Evolutionary conservation across 2,113 vertebrate genomes (phyloP).

Genomic region (Scomber scombrus): DNA sequence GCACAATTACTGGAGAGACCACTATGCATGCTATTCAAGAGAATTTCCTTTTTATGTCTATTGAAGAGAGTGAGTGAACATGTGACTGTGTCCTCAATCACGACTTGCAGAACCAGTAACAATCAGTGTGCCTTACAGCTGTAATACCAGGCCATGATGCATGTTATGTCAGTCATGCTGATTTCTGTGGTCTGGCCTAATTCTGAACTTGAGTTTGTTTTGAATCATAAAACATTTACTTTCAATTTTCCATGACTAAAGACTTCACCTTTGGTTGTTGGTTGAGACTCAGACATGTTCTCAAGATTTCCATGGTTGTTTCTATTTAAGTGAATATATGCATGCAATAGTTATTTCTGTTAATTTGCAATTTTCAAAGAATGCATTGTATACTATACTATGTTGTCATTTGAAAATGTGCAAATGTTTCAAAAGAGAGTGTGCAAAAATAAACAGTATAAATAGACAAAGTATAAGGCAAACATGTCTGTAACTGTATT

Average conservation of each 20-base stretch:
- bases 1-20: constrained; percentile 25
- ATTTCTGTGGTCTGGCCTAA: not conserved
- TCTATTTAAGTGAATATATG: constrained; percentile 19
- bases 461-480: too few species aligned
- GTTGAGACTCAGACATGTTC: constrained; percentile 29
- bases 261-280: constrained; percentile 18
- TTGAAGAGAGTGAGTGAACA: constrained; percentile 28
- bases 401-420: too few species aligned
- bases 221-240: constrained; percentile 21
- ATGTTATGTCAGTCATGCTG: constrained; percentile 4
- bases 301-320: constrained; percentile 50
- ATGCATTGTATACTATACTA: too few species aligned
- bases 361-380: not conserved
- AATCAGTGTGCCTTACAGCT: constrained; percentile 6
- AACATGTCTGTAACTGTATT: not conserved
- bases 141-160: not conserved
- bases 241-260: constrained; percentile 26
- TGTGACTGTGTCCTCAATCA: constrained; percentile 7
- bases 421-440: too few species aligned
- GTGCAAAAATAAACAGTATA: not conserved
- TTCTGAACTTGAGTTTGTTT: too few species aligned
- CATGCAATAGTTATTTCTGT: not conserved
- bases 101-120: not conserved
- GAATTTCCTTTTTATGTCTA: constrained; percentile 64
- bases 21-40: constrained; percentile 31